Evolutionary conservation across 2,113 vertebrate species (phyloP), one percentile per base, ranked within the genome.

Genomic region (Arenaria interpres): DNA sequence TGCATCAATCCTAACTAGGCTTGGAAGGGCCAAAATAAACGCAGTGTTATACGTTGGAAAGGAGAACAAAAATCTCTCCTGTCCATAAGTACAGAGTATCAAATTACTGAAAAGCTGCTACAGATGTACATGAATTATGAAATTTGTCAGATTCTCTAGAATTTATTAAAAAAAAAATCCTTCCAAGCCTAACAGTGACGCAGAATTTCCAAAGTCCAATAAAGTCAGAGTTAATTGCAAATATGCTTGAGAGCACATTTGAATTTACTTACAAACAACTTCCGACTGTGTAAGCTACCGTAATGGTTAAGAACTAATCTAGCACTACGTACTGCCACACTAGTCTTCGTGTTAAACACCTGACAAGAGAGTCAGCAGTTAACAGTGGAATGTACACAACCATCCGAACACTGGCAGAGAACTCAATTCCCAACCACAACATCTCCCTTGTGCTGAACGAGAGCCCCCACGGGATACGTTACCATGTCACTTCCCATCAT

Each of bases 401-500:
- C 94, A 96, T 82, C 85, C 41, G 0, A 96, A 85, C 59, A 92
- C 74, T 91, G 79, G 85, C 21, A 97, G 66, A 94, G 76, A 95
- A 84, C 45, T 95, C 56, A 53, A 76, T 43, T 76, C 88, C 95
- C 95, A 88, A 78, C 69, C 87, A 14, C 75, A 93, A 78, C 90
- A 91, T 88, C 85, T 98, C 97, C 95, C 97, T 93, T 69, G 37
- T 93, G 97, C 97, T 98, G 96, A 64, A 94, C 97, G 98, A 94
- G 85, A 94, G 94, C 92, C 96, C 92, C 96, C 97, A 97, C 93
- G 96, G 98, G 98, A 99, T 99, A 99, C 99, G 23, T 99, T 99
- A 99, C 99, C 99, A 99, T 99, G 98, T 99, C 99, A 88, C 98
- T 99, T 98, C 98, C 98, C 98, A 99, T 99, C 98, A 99, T 98